Base-by-base conservation (phyloP, 2,888 invertebrate species). In the Euzetes globulus region DNA sequence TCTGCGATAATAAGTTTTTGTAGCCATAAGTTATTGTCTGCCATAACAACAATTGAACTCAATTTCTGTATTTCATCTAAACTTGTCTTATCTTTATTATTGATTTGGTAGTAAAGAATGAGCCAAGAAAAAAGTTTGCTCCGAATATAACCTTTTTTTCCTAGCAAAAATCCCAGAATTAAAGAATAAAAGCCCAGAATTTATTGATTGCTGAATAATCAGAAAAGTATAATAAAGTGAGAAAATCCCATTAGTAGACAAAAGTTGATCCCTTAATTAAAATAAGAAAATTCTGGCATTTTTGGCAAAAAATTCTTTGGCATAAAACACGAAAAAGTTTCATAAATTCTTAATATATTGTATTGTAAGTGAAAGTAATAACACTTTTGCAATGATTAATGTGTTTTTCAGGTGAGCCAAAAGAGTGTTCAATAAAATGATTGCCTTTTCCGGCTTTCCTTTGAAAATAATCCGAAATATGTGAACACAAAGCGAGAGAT, bases 11-110 rank as follows among this genome's bases (percentile, higher is more conserved):
- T 25, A 60, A 19, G n/a, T n/a, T 50, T 50, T 50, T 50, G 50
- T 50, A 19, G 50, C 50, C n/a, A 50, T 60, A 60, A 52, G 52
- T 52, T 52, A 60, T 60, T 60, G 60, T 25, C 27, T 29, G 29
- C 7, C 15, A 60, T 5, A 60, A 60, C 27, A 60, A 60, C 60
- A 60, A 60, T 60, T 52, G 52, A 25, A 52, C 52, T 52, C 52
- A 52, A 19, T 22, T 52, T 52, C 25, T 22, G 25, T 52, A 52
- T 52, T 22, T 19, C 25, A 19, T 52, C 52, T 52, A 3, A 52
- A 52, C 17, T 50, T 50, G 25, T 52, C 25, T 52, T 52, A 25
- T 52, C 19, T 52, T 19, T 19, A 9, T 1, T 52, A 52, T 22
- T 25, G 19, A 22, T 52, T 52, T 52, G 1, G 19, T 9, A n/a